phyloP scores from a whole-genome alignment of 2,113 vertebrate genomes.

The Erythrolamprus reginae region DNA sequence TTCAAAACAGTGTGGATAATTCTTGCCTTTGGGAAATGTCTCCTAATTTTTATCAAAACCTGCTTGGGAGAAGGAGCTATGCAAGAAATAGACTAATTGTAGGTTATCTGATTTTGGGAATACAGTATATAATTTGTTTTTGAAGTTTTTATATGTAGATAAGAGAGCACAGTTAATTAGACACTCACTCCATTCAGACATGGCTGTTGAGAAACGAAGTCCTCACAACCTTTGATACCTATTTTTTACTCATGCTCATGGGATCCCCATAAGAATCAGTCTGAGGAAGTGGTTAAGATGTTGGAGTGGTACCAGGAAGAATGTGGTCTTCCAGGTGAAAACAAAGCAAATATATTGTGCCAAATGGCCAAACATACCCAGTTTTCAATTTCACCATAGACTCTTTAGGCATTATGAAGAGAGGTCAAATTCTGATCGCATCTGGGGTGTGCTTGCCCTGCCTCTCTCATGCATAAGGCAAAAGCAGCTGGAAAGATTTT shows the following conservation, averaged over 20 bases:
- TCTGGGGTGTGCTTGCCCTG: not conserved
- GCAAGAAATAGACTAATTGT: not conserved
- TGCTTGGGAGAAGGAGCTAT: not conserved
- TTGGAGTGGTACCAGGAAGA: not conserved
- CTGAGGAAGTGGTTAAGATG: not conserved
- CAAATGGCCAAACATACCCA: not conserved
- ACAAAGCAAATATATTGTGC: not conserved
- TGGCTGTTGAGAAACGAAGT: not conserved
- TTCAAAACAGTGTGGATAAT: not conserved
- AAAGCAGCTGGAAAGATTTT: not conserved
- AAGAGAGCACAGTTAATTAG: not conserved
- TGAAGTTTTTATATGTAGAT: not conserved
- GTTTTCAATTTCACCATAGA: not conserved
- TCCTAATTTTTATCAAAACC: not conserved
- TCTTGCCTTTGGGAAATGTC: not conserved
- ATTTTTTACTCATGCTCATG: not conserved
- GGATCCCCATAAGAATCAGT: not conserved
- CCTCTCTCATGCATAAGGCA: not conserved
- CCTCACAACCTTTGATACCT: not conserved
- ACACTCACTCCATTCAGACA: not conserved
- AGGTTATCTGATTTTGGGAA: not conserved
- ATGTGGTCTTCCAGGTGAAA: not conserved
- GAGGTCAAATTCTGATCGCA: not conserved
- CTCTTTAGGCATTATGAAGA: not conserved
- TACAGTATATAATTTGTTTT: no score